Percentiles rank a stretch among this genome's conserved stretches.
Evolutionary conservation across 2,797 vertebrate species (phyloP).

Genomic region (Brotula barbata): DNA sequence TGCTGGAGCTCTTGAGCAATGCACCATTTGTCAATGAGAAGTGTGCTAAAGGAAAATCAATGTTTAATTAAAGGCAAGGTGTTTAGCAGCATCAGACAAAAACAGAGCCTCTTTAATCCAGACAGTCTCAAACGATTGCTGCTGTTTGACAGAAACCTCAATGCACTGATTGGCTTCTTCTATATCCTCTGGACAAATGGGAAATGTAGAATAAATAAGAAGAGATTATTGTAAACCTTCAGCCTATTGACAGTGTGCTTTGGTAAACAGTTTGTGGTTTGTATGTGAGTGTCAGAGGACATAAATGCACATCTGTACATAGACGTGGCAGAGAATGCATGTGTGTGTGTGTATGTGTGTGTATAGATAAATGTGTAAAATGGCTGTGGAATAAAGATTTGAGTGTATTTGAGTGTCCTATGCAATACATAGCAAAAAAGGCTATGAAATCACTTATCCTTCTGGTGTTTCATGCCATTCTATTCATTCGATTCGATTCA

Average conservation of each 20-base stretch:
- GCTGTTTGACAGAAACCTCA: conserved; percentile 26
- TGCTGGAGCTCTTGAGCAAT: conserved; percentile 48
- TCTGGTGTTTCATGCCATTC: too few relatives aligned
- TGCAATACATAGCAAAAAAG: too few relatives aligned
- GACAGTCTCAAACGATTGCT: conserved; percentile 43
- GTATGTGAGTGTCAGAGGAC: conserved; percentile 3
- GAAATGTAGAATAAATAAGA: conserved; percentile 7
- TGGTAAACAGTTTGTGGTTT: neutral
- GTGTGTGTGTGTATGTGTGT: too few relatives aligned
- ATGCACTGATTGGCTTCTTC: conserved; percentile 29
- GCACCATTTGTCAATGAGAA: conserved; percentile 64
- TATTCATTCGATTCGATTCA: too few relatives aligned
- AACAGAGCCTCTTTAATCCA: conserved; percentile 42
- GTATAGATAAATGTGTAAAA: too few relatives aligned
- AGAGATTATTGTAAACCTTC: neutral
- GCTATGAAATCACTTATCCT: too few relatives aligned
- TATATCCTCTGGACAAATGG: conserved; percentile 22
- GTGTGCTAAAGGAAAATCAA: conserved; percentile 69
- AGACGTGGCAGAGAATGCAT: too few relatives aligned
- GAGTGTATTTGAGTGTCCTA: too few relatives aligned
- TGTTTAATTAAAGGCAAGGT: conserved; percentile 74
- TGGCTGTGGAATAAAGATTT: too few relatives aligned
- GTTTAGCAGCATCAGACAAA: conserved; percentile 60
- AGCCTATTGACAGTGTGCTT: neutral
- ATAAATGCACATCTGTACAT: too few relatives aligned